Evolutionary conservation across 92 coral and sea anemone genomes (phyloP).

Genomic region (Phymanthus crucifer): DNA sequence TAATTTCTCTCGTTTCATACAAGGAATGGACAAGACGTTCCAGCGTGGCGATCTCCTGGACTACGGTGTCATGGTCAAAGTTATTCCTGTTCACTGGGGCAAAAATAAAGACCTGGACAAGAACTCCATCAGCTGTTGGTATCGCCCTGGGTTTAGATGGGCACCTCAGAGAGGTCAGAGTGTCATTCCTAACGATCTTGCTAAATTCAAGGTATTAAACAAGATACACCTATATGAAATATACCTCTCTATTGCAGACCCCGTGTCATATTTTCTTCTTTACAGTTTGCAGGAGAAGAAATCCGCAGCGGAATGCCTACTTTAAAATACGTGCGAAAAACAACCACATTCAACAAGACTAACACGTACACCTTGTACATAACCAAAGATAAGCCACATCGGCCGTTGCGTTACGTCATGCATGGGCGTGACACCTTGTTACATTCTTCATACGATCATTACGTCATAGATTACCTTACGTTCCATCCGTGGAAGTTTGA

Average conservation of each 20-base stretch:
- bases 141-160: slow-evolving; percentile 81
- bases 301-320: slow-evolving; percentile 81
- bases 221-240: neutral
- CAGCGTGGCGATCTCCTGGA: slow-evolving; percentile 90
- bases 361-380: slow-evolving; percentile 83
- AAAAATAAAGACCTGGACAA: slow-evolving; percentile 67
- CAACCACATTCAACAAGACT: slow-evolving; percentile 58
- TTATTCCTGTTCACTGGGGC: slow-evolving; percentile 86
- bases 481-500: slow-evolving; percentile 87
- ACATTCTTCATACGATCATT: slow-evolving; percentile 86
- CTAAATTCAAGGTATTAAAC: slow-evolving; percentile 64
- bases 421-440: slow-evolving; percentile 84
- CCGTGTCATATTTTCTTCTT: neutral
- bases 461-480: slow-evolving; percentile 77
- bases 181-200: slow-evolving; percentile 68
- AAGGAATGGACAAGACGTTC: slow-evolving; percentile 93
- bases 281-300: slow-evolving; percentile 74
- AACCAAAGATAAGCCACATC: slow-evolving; percentile 73
- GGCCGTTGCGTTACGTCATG: slow-evolving; percentile 87
- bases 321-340: slow-evolving; percentile 54
- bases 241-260: neutral
- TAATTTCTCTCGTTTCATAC: neutral
- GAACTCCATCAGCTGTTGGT: slow-evolving; percentile 88
- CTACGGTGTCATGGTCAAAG: slow-evolving; percentile 80
- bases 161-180: slow-evolving; percentile 76